A percentile compares a stretch with the other conserved stretches of the same genome.
Evolutionary conservation across 2,888 invertebrate species (phyloP).

Genomic region (Drosophila mayaguana): DNA sequence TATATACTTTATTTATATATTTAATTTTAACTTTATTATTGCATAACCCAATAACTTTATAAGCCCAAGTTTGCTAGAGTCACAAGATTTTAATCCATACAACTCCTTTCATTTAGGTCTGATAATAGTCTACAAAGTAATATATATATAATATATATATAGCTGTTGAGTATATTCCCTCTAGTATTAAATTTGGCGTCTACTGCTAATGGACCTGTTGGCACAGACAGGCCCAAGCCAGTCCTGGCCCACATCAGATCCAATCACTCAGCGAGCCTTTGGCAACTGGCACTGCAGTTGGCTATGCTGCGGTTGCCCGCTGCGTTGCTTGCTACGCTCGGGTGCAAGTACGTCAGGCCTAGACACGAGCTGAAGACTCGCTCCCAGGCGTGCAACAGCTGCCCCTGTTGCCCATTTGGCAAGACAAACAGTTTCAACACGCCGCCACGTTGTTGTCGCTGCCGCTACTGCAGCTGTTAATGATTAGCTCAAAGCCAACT

Average conservation of each 20-base stretch:
- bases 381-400: slow-evolving; percentile 57
- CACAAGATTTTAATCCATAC: background rate
- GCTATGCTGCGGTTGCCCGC: slow-evolving; percentile 21
- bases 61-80: too few relatives aligned
- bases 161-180: background rate
- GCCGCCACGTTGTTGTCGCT: slow-evolving; percentile 35
- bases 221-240: background rate
- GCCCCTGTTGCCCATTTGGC: slow-evolving; percentile 59
- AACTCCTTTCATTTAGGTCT: background rate
- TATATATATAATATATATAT: too few relatives aligned
- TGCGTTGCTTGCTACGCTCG: slow-evolving; percentile 18
- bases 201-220: slow-evolving; percentile 26
- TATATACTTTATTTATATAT: too few relatives aligned
- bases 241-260: slow-evolving; percentile 22
- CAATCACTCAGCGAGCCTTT: slow-evolving; percentile 35
- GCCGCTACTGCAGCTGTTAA: slow-evolving; percentile 45
- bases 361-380: slow-evolving; percentile 36
- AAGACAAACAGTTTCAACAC: slow-evolving; percentile 51
- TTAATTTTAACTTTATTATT: too few relatives aligned
- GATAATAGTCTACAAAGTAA: background rate
- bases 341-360: slow-evolving; percentile 19
- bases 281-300: background rate
- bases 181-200: background rate
- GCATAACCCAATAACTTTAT: too few relatives aligned
- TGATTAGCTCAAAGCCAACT: slow-evolving; percentile 58